Evolutionary conservation across 2,888 invertebrate genomes (phyloP).

Genomic region (Mechanitis mazaeus): DNA sequence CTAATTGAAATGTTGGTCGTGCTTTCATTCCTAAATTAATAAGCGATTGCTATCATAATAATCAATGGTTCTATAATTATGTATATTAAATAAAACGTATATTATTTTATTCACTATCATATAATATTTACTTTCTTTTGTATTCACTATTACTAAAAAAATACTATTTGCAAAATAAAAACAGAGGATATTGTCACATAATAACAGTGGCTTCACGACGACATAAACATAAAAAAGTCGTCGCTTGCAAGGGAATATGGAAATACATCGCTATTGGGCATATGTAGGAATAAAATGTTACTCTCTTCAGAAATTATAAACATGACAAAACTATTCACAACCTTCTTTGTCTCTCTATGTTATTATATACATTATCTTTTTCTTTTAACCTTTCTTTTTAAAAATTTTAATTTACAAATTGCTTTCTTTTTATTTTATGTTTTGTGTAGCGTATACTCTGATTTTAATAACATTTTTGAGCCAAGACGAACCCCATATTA

Average conservation of each 20-base stretch:
- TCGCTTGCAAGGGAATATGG: constrained; percentile 59
- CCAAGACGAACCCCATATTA: constrained; percentile 13
- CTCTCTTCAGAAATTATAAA: constrained; percentile 76
- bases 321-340: constrained; percentile 34
- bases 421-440: too few species aligned
- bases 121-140: too few species aligned
- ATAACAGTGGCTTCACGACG: constrained; percentile 69
- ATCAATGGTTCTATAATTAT: not conserved
- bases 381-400: too few species aligned
- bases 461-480: constrained; percentile 6
- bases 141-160: too few species aligned
- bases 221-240: constrained; percentile 74
- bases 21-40: constrained; percentile 13
- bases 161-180: constrained; percentile 40
- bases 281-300: constrained; percentile 67
- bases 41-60: constrained; percentile 6
- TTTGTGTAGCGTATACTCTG: not conserved
- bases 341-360: too few species aligned
- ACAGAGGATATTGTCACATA: constrained; percentile 61
- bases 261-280: constrained; percentile 61
- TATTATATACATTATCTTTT: too few species aligned
- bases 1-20: constrained; percentile 24
- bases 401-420: too few species aligned
- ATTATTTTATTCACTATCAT: too few species aligned
- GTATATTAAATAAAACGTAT: too few species aligned